Percentiles rank a stretch among this genome's conserved stretches.
Evolutionary conservation across 2,797 vertebrate species (phyloP).

Genomic region (Neopelma chrysocephalum): DNA sequence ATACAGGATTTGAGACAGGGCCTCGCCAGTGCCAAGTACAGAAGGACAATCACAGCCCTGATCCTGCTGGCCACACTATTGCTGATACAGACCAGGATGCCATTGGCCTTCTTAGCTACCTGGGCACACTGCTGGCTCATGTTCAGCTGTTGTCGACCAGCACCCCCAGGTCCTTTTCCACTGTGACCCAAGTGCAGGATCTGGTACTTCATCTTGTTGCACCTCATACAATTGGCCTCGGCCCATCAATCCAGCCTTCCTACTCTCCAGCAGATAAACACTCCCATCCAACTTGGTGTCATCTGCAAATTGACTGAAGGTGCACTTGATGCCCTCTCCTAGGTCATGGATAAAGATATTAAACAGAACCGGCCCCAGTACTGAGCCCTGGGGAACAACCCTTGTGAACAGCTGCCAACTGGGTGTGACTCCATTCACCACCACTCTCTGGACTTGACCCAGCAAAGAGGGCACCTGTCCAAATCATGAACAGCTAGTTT

Average conservation of each 20-base stretch:
- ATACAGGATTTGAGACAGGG: rapidly evolving
- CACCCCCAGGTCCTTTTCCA: background rate
- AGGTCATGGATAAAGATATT: background rate
- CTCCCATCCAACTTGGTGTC: background rate
- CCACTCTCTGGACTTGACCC: background rate
- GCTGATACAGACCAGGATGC: background rate
- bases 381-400: background rate
- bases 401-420: background rate
- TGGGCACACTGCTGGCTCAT: rapidly evolving
- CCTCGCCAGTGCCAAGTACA: rapidly evolving
- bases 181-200: background rate
- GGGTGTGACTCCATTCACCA: background rate
- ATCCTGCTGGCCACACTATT: background rate
- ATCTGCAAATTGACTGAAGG: no score
- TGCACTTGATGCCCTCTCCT: background rate
- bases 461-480: background rate
- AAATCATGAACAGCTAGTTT: background rate
- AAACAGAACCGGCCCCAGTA: background rate
- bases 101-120: rapidly evolving
- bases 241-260: background rate
- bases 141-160: background rate
- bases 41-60: rapidly evolving
- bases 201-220: background rate
- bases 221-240: background rate
- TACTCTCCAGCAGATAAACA: background rate